A percentile compares a stretch with the other conserved stretches of the same genome.
phyloP scores from a whole-genome alignment of 30 jellyfish, hydroid and myxozoan species.

The Aurelia sp. region DNA sequence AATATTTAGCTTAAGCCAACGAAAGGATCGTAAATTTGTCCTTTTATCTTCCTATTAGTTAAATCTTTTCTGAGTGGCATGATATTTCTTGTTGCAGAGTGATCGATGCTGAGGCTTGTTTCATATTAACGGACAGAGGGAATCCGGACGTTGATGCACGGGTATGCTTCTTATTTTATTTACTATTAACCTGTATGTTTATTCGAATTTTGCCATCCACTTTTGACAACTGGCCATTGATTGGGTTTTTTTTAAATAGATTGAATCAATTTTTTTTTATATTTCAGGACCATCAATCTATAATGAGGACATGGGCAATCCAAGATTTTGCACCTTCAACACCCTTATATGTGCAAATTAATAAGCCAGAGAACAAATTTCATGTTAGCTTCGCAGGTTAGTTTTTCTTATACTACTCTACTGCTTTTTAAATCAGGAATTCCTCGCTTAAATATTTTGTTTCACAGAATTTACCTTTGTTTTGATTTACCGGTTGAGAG shows the following conservation, averaged over 20 bases:
- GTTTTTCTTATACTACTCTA: background rate
- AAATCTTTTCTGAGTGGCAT: too few species aligned
- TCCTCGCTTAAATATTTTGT: too few species aligned
- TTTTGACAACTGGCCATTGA: background rate
- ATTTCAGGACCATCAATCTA: conserved; percentile 72
- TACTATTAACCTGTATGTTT: background rate
- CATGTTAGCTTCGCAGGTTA: conserved; percentile 84
- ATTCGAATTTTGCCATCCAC: background rate
- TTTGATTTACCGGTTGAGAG: too few species aligned
- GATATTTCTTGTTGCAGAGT: conserved; percentile 51
- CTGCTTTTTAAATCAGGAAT: too few species aligned
- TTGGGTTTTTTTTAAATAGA: too few species aligned
- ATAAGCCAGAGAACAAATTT: conserved; percentile 81
- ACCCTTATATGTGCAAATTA: conserved; percentile 76
- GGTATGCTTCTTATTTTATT: conserved; percentile 19
- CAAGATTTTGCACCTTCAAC: conserved; percentile 85
- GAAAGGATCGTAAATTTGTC: too few species aligned
- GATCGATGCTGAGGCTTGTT: conserved; percentile 82
- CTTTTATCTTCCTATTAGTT: too few species aligned
- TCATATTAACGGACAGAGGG: conserved; percentile 77
- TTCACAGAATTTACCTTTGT: too few species aligned
- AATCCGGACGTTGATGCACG: conserved; percentile 74
- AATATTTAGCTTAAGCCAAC: too few species aligned
- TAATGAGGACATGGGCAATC: conserved; percentile 79
- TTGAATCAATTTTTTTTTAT: background rate